Conservation (phyloP, 2,888 invertebrate genomes). For the Lamproptera curius region DNA sequence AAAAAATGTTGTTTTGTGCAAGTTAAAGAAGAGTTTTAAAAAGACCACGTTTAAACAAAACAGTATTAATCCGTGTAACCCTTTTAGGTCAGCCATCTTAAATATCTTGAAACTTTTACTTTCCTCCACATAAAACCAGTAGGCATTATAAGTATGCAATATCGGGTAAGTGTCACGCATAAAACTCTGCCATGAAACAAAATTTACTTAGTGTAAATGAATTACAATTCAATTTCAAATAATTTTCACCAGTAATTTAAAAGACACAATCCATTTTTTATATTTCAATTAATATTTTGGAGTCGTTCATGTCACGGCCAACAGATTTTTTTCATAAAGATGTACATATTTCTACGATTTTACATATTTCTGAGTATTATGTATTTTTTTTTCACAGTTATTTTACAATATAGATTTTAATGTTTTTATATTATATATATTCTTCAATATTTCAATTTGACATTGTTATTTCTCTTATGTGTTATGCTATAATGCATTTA, state of each 20-base stretch:
- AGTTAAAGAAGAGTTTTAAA: too few relatives aligned
- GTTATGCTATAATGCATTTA: too few relatives aligned
- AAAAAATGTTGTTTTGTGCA: too few relatives aligned
- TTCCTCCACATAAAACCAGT: constrained; percentile 48
- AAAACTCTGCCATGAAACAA: constrained; percentile 72
- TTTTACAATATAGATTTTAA: too few relatives aligned
- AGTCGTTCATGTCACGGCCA: neutral
- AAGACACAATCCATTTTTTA: neutral
- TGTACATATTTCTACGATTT: too few relatives aligned
- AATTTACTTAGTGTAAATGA: constrained; percentile 68
- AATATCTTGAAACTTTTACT: constrained; percentile 64
- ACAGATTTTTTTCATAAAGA: neutral
- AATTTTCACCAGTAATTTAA: neutral
- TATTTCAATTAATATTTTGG: neutral
- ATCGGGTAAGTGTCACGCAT: constrained; percentile 75
- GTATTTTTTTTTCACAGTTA: too few relatives aligned
- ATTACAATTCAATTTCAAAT: constrained; percentile 23
- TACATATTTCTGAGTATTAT: too few relatives aligned
- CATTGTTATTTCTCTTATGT: too few relatives aligned
- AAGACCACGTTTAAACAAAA: neutral
- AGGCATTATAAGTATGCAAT: constrained; percentile 74
- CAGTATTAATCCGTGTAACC: neutral
- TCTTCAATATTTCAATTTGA: too few relatives aligned
- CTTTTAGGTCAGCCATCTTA: neutral
- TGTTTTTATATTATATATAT: too few relatives aligned